These are phyloP conservation scores for Hydrozoanthus tunicans DNA, from an alignment of 64 coral and sea anemone genomes.

Conservation along the genomic window DNA sequence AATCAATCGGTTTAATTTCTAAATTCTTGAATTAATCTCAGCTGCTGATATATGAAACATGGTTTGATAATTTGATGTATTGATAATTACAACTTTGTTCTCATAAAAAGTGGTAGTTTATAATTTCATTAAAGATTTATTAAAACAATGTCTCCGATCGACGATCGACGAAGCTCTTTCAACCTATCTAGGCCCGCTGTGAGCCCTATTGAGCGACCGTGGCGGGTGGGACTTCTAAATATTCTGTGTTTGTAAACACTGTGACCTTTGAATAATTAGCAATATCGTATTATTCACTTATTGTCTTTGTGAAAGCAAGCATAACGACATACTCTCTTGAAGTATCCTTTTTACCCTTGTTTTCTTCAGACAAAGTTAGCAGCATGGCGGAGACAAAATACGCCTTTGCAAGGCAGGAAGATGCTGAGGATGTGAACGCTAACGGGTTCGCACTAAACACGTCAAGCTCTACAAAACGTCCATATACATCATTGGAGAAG, in stretches of 20 bases:
- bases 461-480: background rate
- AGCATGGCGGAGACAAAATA: constrained; percentile 44
- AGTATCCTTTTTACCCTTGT: background rate
- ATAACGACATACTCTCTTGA: constrained; percentile 8
- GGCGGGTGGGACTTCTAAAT: background rate
- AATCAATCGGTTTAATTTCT: background rate
- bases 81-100: constrained; percentile 8
- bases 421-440: background rate
- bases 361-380: background rate
- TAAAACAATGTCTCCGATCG: background rate
- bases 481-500: constrained; percentile 21
- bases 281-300: constrained; percentile 32
- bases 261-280: background rate
- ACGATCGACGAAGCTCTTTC: background rate
- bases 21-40: background rate
- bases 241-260: background rate
- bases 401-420: constrained; percentile 2
- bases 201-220: background rate
- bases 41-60: constrained; percentile 23
- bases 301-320: constrained; percentile 52
- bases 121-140: constrained; percentile 41
- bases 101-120: constrained; percentile 11
- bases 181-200: background rate
- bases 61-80: constrained; percentile 27
- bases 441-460: background rate